phyloP scores from a whole-genome alignment of 2,888 invertebrate species.

The Tenthredo distinguenda region DNA sequence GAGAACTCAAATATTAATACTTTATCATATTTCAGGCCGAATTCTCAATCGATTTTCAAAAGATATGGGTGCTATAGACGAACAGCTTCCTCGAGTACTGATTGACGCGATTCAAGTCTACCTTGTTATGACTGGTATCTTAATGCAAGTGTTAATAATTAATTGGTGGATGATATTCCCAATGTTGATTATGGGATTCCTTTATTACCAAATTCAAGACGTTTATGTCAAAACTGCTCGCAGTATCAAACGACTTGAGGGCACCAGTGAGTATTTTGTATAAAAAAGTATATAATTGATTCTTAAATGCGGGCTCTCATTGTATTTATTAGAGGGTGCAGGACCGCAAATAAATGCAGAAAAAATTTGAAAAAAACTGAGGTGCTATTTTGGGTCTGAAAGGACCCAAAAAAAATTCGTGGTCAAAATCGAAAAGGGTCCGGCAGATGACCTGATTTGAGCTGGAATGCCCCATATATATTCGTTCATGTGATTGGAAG shows the following conservation, averaged over 20 bases:
- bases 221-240: slow-evolving; percentile 87
- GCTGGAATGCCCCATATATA: neutral
- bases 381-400: no score
- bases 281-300: neutral
- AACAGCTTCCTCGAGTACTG: slow-evolving; percentile 84
- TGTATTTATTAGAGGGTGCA: no score
- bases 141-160: slow-evolving; percentile 86
- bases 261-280: slow-evolving; percentile 75
- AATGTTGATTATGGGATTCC: slow-evolving; percentile 81
- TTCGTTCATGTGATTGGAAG: neutral
- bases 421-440: no score
- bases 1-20: slow-evolving; percentile 7
- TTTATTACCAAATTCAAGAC: slow-evolving; percentile 84
- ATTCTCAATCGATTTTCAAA: slow-evolving; percentile 92
- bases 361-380: no score
- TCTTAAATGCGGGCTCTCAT: neutral
- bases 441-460: no score
- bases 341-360: no score
- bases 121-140: slow-evolving; percentile 86
- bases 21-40: slow-evolving; percentile 80
- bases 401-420: no score
- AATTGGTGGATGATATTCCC: slow-evolving; percentile 85
- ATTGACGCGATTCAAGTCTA: slow-evolving; percentile 84
- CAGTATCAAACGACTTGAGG: slow-evolving; percentile 85
- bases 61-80: slow-evolving; percentile 90